Conservation (phyloP, 2,888 invertebrate species). For the Scrobipalpa costella region DNA sequence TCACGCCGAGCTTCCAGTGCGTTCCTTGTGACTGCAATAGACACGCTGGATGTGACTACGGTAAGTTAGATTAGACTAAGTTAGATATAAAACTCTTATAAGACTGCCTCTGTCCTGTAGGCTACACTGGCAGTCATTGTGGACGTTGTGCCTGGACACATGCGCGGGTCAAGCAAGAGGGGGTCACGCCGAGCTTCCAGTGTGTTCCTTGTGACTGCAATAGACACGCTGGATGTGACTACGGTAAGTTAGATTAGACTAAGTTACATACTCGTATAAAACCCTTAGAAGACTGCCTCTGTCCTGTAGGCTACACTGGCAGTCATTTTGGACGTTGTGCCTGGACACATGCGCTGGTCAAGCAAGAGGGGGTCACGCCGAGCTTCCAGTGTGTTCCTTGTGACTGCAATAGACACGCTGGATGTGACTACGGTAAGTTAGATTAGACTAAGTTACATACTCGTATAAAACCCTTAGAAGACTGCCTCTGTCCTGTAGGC, state of each 20-base stretch:
- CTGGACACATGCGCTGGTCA: slow-evolving; percentile 88
- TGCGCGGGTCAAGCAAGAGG: slow-evolving; percentile 88
- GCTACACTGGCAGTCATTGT: slow-evolving; percentile 73
- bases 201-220: slow-evolving; percentile 96
- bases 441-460: no score
- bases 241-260: slow-evolving; percentile 53
- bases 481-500: slow-evolving; percentile 91
- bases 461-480: slow-evolving; percentile 84
- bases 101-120: slow-evolving; percentile 90
- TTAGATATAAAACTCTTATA: slow-evolving; percentile 82
- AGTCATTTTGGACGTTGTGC: slow-evolving; percentile 82
- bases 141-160: slow-evolving; percentile 87
- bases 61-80: slow-evolving; percentile 38
- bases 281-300: slow-evolving; percentile 88
- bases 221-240: slow-evolving; percentile 91
- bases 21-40: slow-evolving; percentile 94
- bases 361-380: slow-evolving; percentile 78
- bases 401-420: slow-evolving; percentile 93
- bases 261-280: no score
- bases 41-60: slow-evolving; percentile 90
- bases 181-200: slow-evolving; percentile 72
- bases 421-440: slow-evolving; percentile 84
- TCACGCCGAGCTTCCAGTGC: slow-evolving; percentile 83
- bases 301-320: slow-evolving; percentile 87
- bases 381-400: slow-evolving; percentile 90